Evolutionary conservation across 2,797 vertebrate genomes (phyloP), one percentile per base, ranked within the genome.

Genomic region (Alcedo quadribrachys): DNA sequence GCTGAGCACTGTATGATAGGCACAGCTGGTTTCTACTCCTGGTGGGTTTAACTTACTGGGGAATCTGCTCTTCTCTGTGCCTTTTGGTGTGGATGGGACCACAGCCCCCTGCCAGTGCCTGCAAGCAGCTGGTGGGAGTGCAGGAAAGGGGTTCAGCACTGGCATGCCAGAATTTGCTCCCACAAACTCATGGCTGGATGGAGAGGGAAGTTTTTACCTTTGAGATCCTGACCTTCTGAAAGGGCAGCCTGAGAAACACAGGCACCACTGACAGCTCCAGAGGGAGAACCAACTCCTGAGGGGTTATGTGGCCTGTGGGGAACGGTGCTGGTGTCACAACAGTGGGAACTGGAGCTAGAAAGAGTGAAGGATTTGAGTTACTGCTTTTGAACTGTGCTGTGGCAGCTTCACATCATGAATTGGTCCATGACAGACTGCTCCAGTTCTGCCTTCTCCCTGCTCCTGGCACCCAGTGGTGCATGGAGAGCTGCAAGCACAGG

Each of bases 41-140:
- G 28, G 15, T 2, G 60, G 50, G 40, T 40, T 28, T 48, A 1
- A 15, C 9, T n/a, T 3, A 5, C 2, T 0, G 0, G 54, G 81
- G 27, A 35, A 48, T 55, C 15, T 4, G 85, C 12, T 27, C 19
- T 70, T 28, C 21, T 42, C 51, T 11, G 37, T 8, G 61, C 33
- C 37, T 1, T 9, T n/a, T 0, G 3, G 66, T 16, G 2, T 1
- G 15, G 57, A 4, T 3, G n/a, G 57, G 15, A 3, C 55, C 10
- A 8, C 15, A 32, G 19, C 53, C n/a, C 20, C 51, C 51, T 54
- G 51, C 51, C 51, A n/a, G 28, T 18, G 28, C 51, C 51, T n/a
- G 51, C 28, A 54, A 11, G 25, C 30, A n/a, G 53, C 30, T 19
- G 30, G 53, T 54, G 53, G 53, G 30, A n/a, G 30, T 54, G 53